Percentiles rank a stretch among this genome's conserved stretches.
These are phyloP conservation scores for Phorcus lineatus DNA, from an alignment of 2,888 invertebrate genomes.

Conservation along the genomic window DNA sequence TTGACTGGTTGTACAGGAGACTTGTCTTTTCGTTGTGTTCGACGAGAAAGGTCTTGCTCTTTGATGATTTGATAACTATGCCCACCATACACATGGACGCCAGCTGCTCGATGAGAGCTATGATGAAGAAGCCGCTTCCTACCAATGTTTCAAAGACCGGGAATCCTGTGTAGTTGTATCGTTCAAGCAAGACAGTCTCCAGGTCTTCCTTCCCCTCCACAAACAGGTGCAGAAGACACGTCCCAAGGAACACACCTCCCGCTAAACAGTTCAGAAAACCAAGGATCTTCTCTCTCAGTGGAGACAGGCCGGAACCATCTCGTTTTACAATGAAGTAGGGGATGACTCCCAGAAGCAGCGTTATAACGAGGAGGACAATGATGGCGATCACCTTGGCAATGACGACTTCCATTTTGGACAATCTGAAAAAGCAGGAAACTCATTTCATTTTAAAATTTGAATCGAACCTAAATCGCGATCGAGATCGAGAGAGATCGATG, in stretches of 20 bases:
- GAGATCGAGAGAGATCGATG: too few relatives aligned
- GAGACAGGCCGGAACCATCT: neutral
- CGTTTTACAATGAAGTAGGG: conserved; percentile 5
- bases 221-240: conserved; percentile 70
- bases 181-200: conserved; percentile 45
- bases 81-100: neutral
- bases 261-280: conserved; percentile 59
- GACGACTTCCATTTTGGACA: neutral
- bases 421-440: neutral
- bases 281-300: conserved; percentile 14
- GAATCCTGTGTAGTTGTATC: conserved; percentile 45
- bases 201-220: conserved; percentile 67
- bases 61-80: neutral
- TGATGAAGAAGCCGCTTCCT: conserved; percentile 69
- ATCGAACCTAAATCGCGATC: too few relatives aligned
- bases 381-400: conserved; percentile 4
- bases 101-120: conserved; percentile 60
- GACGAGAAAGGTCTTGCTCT: neutral
- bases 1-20: neutral
- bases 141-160: conserved; percentile 70
- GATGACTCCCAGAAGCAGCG: neutral
- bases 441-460: too few relatives aligned
- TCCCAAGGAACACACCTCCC: conserved; percentile 73
- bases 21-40: neutral
- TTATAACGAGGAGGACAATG: neutral